A percentile compares a stretch with the other conserved stretches of the same genome.
These are phyloP conservation scores for Monopis laevigella DNA, from an alignment of 2,888 invertebrate genomes.

Conservation along the genomic window DNA sequence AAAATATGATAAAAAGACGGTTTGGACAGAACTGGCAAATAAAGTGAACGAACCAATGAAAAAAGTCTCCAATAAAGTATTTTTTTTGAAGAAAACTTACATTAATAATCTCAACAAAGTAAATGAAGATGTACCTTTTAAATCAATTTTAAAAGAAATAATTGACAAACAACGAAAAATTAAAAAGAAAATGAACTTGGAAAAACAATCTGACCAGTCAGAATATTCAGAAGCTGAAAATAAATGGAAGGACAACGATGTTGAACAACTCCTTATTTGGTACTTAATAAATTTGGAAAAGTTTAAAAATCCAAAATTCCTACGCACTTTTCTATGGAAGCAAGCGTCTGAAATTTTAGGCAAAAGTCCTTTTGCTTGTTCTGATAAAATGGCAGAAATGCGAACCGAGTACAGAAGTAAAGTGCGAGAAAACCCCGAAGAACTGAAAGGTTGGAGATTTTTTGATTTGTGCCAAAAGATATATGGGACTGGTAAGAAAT, in stretches of 20 bases:
- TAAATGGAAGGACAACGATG: slow-evolving; percentile 41
- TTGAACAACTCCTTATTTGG: slow-evolving; percentile 42
- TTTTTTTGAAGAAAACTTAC: slow-evolving; percentile 39
- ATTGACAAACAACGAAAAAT: slow-evolving; percentile 19
- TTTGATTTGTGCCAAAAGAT: slow-evolving; percentile 51
- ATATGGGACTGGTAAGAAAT: slow-evolving; percentile 50
- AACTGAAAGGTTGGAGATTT: slow-evolving; percentile 40
- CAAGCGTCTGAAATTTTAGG: slow-evolving; percentile 39
- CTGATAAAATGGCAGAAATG: slow-evolving; percentile 53
- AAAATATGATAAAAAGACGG: slow-evolving; percentile 43
- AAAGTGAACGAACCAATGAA: slow-evolving; percentile 33
- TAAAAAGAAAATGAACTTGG: slow-evolving; percentile 14
- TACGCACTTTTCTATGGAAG: slow-evolving; percentile 48
- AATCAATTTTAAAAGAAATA: slow-evolving; percentile 19
- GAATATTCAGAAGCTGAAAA: slow-evolving; percentile 26
- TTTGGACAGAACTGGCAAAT: slow-evolving; percentile 46
- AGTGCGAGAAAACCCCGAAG: slow-evolving; percentile 37
- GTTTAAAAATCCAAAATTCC: slow-evolving; percentile 52
- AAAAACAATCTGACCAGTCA: slow-evolving; percentile 33
- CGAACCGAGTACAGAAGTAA: slow-evolving; percentile 44
- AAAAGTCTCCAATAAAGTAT: slow-evolving; percentile 45
- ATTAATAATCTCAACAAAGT: background rate
- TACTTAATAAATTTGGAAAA: slow-evolving; percentile 51
- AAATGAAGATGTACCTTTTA: background rate
- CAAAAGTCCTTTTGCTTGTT: slow-evolving; percentile 46